phyloP scores from a whole-genome alignment of 2,888 invertebrate species.

The Dichetophora obliterata region DNA sequence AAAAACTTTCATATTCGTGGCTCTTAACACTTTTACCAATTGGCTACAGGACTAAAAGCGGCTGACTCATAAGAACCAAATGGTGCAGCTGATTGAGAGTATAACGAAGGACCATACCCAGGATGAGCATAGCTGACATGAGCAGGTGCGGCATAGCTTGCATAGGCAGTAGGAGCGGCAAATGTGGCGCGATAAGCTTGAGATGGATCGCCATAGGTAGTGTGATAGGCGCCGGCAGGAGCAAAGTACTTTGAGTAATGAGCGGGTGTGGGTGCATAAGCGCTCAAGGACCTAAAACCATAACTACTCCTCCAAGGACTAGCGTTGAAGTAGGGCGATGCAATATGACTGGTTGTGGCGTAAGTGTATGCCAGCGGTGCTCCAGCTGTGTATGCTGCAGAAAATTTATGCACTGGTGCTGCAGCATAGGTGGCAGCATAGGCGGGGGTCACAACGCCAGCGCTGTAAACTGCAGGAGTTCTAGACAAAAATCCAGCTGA shows the following conservation, averaged over 20 bases:
- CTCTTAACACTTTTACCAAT: neutral
- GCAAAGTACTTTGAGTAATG: too few species aligned
- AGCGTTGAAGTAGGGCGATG: too few species aligned
- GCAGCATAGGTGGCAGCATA: conserved; percentile 51
- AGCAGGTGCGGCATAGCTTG: neutral
- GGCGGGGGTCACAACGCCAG: conserved; percentile 13
- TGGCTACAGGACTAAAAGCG: conserved; percentile 14
- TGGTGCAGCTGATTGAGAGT: neutral
- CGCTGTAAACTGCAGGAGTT: conserved; percentile 23
- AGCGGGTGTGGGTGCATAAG: too few species aligned
- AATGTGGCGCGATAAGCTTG: conserved; percentile 4
- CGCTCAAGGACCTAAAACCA: too few species aligned
- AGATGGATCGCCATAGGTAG: neutral
- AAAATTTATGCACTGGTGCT: conserved; percentile 24
- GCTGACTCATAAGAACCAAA: conserved; percentile 13
- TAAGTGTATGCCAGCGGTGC: conserved; percentile 14
- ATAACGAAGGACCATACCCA: conserved; percentile 6
- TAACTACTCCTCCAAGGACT: too few species aligned
- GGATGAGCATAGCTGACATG: conserved; percentile 42
- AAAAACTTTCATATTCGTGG: neutral
- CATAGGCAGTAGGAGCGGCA: neutral
- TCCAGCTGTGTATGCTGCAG: conserved; percentile 27
- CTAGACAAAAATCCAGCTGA: conserved; percentile 29
- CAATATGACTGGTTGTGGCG: neutral
- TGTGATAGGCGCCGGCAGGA: neutral